A percentile compares a stretch with the other conserved stretches of the same genome.
Conservation (phyloP, 1,140 invertebrate genomes). For the Paraescarpia echinospica region DNA sequence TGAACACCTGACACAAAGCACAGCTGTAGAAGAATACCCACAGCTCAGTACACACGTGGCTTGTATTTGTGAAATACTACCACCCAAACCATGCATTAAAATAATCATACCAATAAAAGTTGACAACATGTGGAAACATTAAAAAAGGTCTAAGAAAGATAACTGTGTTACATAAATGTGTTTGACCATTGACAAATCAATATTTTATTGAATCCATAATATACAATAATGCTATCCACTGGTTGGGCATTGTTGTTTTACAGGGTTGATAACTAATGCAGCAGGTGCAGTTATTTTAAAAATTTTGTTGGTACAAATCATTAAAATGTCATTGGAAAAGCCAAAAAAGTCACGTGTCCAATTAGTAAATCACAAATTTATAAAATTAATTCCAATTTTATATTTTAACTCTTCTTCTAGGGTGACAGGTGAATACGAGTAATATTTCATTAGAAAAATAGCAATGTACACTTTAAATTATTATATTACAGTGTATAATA, state of each 20-base stretch:
- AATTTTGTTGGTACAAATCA: not conserved
- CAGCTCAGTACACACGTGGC: not conserved
- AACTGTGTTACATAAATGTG: not conserved
- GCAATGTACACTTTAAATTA: not conserved
- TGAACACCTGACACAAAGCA: not conserved
- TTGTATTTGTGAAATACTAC: not conserved
- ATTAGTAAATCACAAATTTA: not conserved
- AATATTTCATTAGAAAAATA: not conserved
- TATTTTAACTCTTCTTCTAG: not conserved
- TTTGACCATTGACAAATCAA: not conserved
- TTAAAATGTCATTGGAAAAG: not conserved
- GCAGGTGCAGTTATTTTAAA: not conserved
- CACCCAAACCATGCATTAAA: not conserved
- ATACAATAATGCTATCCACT: not conserved
- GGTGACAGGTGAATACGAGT: not conserved
- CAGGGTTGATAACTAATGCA: not conserved
- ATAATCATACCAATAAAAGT: not conserved
- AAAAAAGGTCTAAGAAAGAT: not conserved
- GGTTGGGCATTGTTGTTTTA: not conserved
- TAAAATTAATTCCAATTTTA: not conserved
- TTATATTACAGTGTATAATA: not conserved
- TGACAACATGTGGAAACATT: not conserved
- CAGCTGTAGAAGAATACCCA: not conserved
- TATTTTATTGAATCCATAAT: not conserved
- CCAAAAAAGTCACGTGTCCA: too few relatives aligned